Conservation (phyloP, 37 sponge, comb jelly and placozoan genomes). For the Spongilla lacustris region DNA sequence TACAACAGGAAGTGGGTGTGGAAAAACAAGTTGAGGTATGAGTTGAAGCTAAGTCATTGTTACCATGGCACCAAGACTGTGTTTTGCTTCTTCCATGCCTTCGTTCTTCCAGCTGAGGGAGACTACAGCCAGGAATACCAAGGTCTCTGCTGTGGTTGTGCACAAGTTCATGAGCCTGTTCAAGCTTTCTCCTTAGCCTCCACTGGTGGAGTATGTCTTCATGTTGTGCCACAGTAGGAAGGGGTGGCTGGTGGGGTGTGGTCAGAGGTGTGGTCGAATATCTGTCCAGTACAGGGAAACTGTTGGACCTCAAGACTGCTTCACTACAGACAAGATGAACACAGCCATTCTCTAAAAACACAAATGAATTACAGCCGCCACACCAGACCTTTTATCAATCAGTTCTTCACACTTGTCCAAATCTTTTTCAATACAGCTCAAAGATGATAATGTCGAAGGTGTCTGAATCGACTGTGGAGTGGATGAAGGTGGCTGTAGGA, state of each 20-base stretch:
- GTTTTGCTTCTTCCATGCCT: too few relatives aligned
- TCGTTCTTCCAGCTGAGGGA: too few relatives aligned
- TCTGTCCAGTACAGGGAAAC: not conserved
- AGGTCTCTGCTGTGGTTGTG: not conserved
- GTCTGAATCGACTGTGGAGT: not conserved
- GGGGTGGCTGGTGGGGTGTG: not conserved
- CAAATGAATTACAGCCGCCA: too few relatives aligned
- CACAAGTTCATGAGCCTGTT: constrained; percentile 44
- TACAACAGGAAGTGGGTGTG: not conserved
- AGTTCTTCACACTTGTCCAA: not conserved
- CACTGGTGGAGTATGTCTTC: constrained; percentile 75
- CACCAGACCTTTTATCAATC: not conserved
- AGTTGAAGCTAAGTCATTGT: not conserved
- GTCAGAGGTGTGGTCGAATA: not conserved
- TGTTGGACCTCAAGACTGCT: not conserved
- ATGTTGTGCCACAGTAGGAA: not conserved
- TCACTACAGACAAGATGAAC: not conserved
- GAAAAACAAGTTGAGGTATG: not conserved
- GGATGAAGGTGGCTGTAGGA: not conserved
- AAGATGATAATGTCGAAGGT: not conserved
- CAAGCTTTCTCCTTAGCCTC: constrained; percentile 63
- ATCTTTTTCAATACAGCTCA: not conserved
- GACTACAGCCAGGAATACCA: not conserved
- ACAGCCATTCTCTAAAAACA: too few relatives aligned
- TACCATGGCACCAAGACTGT: not conserved